Conservation (phyloP, 2,797 vertebrate species). For the Anas capensis region DNA sequence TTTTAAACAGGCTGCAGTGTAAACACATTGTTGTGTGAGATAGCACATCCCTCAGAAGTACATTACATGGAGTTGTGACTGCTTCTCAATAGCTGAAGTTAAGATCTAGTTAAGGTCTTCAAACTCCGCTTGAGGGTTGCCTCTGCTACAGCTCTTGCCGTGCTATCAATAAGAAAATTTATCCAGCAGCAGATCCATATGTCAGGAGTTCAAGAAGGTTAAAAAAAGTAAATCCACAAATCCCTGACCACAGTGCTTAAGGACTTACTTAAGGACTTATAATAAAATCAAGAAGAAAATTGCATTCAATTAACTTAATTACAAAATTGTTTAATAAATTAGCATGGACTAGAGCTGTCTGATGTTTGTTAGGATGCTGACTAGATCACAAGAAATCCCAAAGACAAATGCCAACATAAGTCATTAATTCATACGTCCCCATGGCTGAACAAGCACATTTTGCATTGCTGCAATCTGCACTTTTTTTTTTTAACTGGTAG, state of each 20-base stretch:
- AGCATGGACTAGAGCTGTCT: neutral
- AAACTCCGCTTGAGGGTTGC: neutral
- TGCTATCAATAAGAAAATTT: neutral
- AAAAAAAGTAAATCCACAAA: constrained; percentile 68
- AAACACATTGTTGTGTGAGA: neutral
- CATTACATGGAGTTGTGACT: neutral
- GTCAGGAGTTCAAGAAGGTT: neutral
- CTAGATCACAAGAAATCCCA: neutral
- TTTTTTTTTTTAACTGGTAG: neutral
- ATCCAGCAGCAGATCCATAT: neutral
- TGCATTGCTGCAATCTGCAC: neutral
- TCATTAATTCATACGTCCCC: neutral
- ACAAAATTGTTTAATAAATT: neutral
- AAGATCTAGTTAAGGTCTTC: neutral
- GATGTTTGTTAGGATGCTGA: neutral
- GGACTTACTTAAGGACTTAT: neutral
- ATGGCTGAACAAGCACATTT: neutral
- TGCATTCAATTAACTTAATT: neutral
- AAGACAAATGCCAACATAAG: neutral
- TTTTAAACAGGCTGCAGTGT: neutral
- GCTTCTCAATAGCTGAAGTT: neutral
- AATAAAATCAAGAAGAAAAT: neutral
- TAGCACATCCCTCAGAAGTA: neutral
- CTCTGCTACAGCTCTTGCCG: neutral
- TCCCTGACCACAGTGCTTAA: neutral